Evolutionary conservation across 2,797 vertebrate genomes (phyloP).

Genomic region (Tokudaia tokunoshimensis): DNA sequence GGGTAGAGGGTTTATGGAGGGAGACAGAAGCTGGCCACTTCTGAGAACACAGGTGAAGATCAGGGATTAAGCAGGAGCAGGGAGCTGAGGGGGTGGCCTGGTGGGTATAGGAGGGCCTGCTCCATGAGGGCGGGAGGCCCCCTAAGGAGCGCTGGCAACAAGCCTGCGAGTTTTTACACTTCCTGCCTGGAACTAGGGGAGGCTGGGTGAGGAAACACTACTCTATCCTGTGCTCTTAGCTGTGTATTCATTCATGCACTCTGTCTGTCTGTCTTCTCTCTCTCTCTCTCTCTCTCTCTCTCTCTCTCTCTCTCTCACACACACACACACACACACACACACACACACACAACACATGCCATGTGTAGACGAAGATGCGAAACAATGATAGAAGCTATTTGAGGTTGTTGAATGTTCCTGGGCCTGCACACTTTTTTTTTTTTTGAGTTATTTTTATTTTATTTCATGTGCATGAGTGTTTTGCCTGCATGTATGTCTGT

Average conservation of each 20-base stretch:
- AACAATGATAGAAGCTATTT: neutral
- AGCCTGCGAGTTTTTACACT: neutral
- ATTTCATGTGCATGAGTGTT: neutral
- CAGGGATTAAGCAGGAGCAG: neutral
- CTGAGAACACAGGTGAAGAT: neutral
- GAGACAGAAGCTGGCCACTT: neutral
- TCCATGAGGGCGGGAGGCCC: neutral
- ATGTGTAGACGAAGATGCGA: neutral
- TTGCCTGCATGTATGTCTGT: too few relatives aligned
- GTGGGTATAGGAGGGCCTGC: neutral
- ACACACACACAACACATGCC: neutral
- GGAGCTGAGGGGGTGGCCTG: neutral
- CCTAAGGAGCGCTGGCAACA: rapidly evolving
- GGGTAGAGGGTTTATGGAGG: neutral
- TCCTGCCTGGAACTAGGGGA: neutral
- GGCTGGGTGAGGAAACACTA: neutral
- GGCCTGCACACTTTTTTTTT: neutral
- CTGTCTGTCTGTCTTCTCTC: too few relatives aligned
- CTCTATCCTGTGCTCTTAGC: neutral
- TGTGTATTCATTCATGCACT: neutral
- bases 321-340: neutral
- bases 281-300: too few relatives aligned
- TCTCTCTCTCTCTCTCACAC: neutral
- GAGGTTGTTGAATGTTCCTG: neutral
- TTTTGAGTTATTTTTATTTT: neutral